phyloP scores from a whole-genome alignment of 1,140 invertebrate genomes.

The Lanistes nyassanus region DNA sequence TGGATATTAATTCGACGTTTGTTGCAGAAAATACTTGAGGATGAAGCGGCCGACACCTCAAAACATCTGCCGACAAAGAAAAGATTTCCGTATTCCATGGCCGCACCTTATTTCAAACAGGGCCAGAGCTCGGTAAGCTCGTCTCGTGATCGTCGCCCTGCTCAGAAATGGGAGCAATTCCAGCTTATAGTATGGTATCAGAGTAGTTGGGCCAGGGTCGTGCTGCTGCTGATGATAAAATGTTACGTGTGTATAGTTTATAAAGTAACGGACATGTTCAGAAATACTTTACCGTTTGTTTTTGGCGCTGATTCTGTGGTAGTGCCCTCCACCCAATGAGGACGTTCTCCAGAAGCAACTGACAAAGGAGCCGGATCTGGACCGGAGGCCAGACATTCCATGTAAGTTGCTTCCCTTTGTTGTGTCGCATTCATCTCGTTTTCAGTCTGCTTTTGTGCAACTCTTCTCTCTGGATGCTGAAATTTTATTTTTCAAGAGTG shows the following conservation, averaged over 20 bases:
- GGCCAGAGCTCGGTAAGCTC: slow-evolving; percentile 28
- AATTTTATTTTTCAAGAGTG: too few relatives aligned
- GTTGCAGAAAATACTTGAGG: slow-evolving; percentile 28
- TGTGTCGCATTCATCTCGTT: too few relatives aligned
- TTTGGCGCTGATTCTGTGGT: background rate
- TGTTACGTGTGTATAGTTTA: too few relatives aligned
- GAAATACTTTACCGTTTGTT: too few relatives aligned
- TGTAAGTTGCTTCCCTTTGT: slow-evolving; percentile 41
- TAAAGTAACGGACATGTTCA: too few relatives aligned
- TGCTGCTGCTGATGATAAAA: too few relatives aligned
- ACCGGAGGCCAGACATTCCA: slow-evolving; percentile 17
- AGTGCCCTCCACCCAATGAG: slow-evolving; percentile 40
- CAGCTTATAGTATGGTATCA: too few relatives aligned
- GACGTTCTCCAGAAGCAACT: slow-evolving; percentile 36
- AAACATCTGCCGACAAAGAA: slow-evolving; percentile 14
- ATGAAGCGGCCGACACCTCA: slow-evolving; percentile 22
- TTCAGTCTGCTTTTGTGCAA: too few relatives aligned
- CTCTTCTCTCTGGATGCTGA: too few relatives aligned
- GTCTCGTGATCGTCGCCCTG: too few relatives aligned
- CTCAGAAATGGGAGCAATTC: too few relatives aligned
- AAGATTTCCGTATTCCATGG: background rate
- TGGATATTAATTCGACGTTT: background rate
- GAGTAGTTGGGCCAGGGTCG: too few relatives aligned
- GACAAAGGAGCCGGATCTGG: slow-evolving; percentile 35
- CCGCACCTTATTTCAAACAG: slow-evolving; percentile 36